Evolutionary conservation across 2,888 invertebrate genomes (phyloP).

Genomic region (Metellina segmentata): DNA sequence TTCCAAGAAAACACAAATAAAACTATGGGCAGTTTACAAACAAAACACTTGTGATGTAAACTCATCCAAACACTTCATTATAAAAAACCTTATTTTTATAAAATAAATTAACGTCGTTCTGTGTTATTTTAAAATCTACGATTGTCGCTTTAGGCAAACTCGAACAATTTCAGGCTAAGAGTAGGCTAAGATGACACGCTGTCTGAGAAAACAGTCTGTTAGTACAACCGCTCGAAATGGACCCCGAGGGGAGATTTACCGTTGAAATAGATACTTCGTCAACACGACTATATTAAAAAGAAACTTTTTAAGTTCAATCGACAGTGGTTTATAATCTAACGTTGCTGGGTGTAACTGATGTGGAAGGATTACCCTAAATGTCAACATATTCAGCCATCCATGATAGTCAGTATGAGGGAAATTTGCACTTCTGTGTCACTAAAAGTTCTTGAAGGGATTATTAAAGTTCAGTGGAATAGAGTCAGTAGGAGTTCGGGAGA

Average conservation of each 20-base stretch:
- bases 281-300: background rate
- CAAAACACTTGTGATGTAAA: background rate
- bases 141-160: background rate
- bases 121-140: background rate
- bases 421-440: too few species aligned
- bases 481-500: too few species aligned
- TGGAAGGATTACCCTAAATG: too few species aligned
- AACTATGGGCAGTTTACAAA: too few species aligned
- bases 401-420: too few species aligned
- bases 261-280: background rate
- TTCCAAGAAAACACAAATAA: too few species aligned
- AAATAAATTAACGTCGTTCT: background rate
- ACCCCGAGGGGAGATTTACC: background rate
- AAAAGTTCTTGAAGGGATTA: too few species aligned
- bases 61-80: background rate
- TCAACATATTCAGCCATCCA: too few species aligned
- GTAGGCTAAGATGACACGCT: background rate
- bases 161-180: background rate
- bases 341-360: too few species aligned
- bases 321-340: too few species aligned
- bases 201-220: background rate
- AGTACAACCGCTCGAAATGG: background rate
- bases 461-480: too few species aligned
- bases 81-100: background rate
- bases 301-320: background rate